A percentile compares a stretch with the other conserved stretches of the same genome.
Conservation (phyloP, 2,797 vertebrate species). For the Tinamus major region DNA sequence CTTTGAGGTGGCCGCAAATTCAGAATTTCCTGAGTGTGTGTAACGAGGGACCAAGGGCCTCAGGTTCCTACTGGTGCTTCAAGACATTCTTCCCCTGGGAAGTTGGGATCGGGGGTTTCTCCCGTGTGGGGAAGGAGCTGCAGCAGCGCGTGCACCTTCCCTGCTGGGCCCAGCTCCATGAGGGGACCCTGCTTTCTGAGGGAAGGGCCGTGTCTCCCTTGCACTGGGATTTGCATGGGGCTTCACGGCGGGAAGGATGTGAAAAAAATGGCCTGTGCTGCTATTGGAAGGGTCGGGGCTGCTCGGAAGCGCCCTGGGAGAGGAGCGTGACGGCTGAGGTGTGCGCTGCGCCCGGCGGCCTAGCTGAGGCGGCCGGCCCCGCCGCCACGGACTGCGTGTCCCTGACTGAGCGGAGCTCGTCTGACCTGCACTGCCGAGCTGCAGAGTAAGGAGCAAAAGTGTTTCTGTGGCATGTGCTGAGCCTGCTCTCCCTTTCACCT, state of each 20-base stretch:
- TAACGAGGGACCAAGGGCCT: background rate
- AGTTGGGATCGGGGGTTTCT: too few species aligned
- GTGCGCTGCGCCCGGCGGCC: constrained; percentile 37
- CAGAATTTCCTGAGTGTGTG: background rate
- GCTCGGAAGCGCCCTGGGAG: constrained; percentile 11
- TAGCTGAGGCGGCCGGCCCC: constrained; percentile 60
- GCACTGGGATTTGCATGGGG: background rate
- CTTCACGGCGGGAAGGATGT: background rate
- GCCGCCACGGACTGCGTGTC: constrained; percentile 61
- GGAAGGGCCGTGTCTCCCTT: constrained; percentile 30
- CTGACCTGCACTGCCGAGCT: constrained; percentile 51
- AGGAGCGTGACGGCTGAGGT: constrained; percentile 14
- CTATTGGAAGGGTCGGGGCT: constrained; percentile 25
- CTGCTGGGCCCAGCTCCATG: too few species aligned
- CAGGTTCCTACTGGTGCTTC: too few species aligned
- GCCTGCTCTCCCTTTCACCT: constrained; percentile 63
- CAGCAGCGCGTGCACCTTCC: too few species aligned
- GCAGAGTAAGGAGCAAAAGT: constrained; percentile 34
- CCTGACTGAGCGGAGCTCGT: constrained; percentile 57
- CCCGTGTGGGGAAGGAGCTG: too few species aligned
- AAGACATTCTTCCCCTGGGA: too few species aligned
- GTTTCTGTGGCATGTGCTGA: constrained; percentile 67
- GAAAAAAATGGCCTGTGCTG: background rate
- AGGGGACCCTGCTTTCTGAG: background rate
- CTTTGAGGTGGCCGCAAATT: background rate